Evolutionary conservation across 2,797 vertebrate genomes (phyloP), one percentile per base, ranked within the genome.

Genomic region (Ctenopoma multispine): DNA sequence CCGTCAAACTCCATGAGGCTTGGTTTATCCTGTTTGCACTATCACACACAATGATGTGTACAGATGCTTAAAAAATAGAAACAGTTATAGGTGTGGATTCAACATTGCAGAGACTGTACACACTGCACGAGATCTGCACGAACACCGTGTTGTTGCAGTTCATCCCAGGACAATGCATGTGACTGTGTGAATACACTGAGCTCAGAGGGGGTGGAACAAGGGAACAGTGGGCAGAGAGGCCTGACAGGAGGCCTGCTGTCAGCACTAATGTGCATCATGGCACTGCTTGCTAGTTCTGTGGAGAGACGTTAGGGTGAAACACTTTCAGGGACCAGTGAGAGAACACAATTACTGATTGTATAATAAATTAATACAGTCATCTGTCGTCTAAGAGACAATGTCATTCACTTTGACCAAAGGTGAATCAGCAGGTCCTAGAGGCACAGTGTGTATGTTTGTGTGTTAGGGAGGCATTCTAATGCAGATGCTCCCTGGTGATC

Each of bases 241-340:
- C 78, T 74, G 74, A 82, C 78, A 83, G 87, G 85, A 87, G 84
- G 83, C 82, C 85, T 89, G 83, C 83, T 88, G 91, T 93, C 91
- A 91, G 82, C 88, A 84, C 79, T 85, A 89, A 91, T 90, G 86
- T 89, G 82, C 87, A 85, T 92, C 86, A 90, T 41, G 65, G 69
- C 64, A 6, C 69, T 51, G 69, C 76, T 80, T 70, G 31, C 69
- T 18, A 24, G 62, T 59, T 41, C 40, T 38, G 64, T 58, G 48
- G 60, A 49, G 71, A 63, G 79, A 80, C 50, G 51, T 29, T 49
- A 53, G 50, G 51, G 63, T 56, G 61, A 83, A 87, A 75, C 63
- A 36, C 62, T 79, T 87, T 60, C 69, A 72, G 69, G 60, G 59
- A 57, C 15, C 68, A 11, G 27, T 4, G 21, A 65, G 58, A 58